Conservation (phyloP, 2,113 vertebrate genomes). For the Prolemur simus region DNA sequence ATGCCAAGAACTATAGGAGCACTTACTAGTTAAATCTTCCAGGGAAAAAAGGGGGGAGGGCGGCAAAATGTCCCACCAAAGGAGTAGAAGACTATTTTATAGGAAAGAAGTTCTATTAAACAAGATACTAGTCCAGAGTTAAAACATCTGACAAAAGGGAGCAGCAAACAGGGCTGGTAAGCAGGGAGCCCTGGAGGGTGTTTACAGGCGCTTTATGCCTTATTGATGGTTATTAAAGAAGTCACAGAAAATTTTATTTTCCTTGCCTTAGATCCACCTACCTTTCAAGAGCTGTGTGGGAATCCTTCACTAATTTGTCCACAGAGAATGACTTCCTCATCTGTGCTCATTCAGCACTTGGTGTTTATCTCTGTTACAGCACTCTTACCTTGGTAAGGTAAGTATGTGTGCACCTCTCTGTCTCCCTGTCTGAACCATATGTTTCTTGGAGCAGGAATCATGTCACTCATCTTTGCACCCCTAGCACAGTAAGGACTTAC, state of each 20-base stretch:
- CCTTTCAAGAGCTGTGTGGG: background rate
- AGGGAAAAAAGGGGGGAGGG: background rate
- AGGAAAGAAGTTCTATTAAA: background rate
- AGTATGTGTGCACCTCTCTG: background rate
- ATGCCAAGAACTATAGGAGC: background rate
- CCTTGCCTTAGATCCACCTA: background rate
- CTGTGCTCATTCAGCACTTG: background rate
- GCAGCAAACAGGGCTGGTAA: background rate
- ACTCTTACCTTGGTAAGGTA: background rate
- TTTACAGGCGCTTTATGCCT: background rate
- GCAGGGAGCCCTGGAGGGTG: background rate
- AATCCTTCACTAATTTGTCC: constrained; percentile 23
- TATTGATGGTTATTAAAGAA: background rate
- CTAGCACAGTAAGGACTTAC: background rate
- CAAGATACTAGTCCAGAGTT: background rate
- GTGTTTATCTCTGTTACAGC: background rate
- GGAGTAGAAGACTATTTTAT: background rate
- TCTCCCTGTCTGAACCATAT: background rate
- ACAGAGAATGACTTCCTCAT: background rate
- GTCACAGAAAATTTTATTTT: background rate
- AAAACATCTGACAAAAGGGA: background rate
- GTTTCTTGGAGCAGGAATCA: background rate
- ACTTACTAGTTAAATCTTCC: constrained; percentile 10
- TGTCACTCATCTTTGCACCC: background rate
- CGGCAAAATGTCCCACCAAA: background rate